A percentile compares a stretch with the other conserved stretches of the same genome.
These are phyloP conservation scores for Pandion haliaetus DNA, from an alignment of 2,113 vertebrate genomes.

Conservation along the genomic window DNA sequence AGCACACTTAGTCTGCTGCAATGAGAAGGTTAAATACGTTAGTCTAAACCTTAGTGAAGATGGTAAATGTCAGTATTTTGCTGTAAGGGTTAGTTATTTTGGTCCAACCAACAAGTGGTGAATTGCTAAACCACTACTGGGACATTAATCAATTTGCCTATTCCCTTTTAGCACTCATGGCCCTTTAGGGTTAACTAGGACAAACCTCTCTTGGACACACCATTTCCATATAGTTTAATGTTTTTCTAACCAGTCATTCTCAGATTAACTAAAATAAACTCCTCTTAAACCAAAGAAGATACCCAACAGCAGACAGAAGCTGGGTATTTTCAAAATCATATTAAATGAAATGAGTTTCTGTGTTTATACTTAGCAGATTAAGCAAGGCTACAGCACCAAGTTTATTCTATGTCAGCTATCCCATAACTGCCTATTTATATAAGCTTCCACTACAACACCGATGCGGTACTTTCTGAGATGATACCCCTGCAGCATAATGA, in stretches of 20 bases:
- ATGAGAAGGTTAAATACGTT: not conserved
- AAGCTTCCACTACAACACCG: not conserved
- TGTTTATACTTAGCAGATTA: not conserved
- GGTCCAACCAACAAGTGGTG: not conserved
- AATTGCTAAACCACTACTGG: not conserved
- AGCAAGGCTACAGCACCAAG: not conserved
- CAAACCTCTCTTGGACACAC: not conserved
- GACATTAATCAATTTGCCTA: not conserved
- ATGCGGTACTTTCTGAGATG: not conserved
- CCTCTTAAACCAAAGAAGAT: not conserved
- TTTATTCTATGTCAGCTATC: not conserved
- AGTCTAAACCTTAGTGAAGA: not conserved
- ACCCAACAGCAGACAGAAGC: not conserved
- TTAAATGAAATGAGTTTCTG: not conserved
- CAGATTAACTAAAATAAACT: not conserved
- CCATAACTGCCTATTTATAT: not conserved
- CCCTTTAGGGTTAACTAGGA: not conserved
- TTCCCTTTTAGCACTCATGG: not conserved
- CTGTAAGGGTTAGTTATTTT: not conserved
- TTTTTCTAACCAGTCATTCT: not conserved
- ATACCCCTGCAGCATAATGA: not conserved
- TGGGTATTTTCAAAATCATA: not conserved
- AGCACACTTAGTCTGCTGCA: not conserved
- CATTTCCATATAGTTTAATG: not conserved
- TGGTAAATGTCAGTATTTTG: not conserved